Evolutionary conservation across 1,140 invertebrate species (phyloP).

Genomic region (Sesamia nonagrioides): DNA sequence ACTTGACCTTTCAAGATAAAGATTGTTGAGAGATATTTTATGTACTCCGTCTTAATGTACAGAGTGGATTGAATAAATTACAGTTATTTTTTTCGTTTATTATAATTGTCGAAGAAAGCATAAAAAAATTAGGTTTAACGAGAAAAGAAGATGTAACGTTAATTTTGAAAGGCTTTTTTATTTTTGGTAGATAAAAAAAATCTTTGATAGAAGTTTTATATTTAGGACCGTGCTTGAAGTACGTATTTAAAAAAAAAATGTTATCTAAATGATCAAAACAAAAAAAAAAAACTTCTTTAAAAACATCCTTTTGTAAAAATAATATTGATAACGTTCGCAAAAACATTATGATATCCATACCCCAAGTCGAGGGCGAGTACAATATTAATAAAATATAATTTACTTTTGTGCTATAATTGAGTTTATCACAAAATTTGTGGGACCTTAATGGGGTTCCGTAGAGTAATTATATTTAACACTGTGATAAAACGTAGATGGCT

Average conservation of each 20-base stretch:
- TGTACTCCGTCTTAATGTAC: not conserved
- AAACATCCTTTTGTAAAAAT: not conserved
- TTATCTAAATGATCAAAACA: too few relatives aligned
- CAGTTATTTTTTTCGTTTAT: too few relatives aligned
- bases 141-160: too few relatives aligned
- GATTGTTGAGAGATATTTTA: not conserved
- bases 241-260: not conserved
- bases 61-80: too few relatives aligned
- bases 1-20: not conserved
- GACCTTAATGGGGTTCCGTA: not conserved
- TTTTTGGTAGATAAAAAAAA: too few relatives aligned
- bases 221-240: too few relatives aligned
- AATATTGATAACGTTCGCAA: not conserved
- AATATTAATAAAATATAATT: conserved; percentile 19
- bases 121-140: too few relatives aligned
- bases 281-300: too few relatives aligned
- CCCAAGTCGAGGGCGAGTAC: not conserved
- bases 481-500: too few relatives aligned
- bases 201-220: too few relatives aligned
- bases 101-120: too few relatives aligned
- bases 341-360: not conserved
- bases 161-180: too few relatives aligned
- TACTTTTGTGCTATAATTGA: not conserved
- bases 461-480: not conserved
- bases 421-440: not conserved